Percentiles rank a stretch among this genome's conserved stretches.
Evolutionary conservation across 2,113 vertebrate genomes (phyloP).

Genomic region (Rhea pennata): DNA sequence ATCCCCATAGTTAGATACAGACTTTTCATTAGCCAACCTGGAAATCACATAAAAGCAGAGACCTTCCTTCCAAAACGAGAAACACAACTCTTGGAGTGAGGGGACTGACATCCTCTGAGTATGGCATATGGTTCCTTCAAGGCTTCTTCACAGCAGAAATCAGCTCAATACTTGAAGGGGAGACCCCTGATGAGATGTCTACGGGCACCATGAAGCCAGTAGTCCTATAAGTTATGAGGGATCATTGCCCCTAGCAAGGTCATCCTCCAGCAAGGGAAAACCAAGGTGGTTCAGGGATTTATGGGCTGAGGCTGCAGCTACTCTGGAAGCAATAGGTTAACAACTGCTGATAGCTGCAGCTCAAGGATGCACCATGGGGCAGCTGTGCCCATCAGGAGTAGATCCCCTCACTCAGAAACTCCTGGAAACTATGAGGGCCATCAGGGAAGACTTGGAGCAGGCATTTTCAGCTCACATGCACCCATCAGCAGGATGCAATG

Average conservation of each 20-base stretch:
- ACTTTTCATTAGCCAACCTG: not conserved
- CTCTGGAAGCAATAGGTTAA: not conserved
- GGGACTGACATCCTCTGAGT: not conserved
- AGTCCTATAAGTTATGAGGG: not conserved
- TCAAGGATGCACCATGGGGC: no score
- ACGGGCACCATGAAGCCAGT: not conserved
- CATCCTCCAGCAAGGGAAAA: not conserved
- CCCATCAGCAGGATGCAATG: not conserved
- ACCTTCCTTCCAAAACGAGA: not conserved
- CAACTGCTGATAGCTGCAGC: not conserved
- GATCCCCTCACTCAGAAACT: no score
- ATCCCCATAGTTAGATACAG: not conserved
- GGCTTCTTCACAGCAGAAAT: not conserved
- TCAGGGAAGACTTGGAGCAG: no score
- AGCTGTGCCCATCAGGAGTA: no score
- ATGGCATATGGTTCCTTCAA: not conserved
- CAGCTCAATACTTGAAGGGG: not conserved
- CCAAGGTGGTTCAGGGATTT: not conserved
- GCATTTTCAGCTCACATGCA: not conserved
- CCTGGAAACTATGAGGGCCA: no score
- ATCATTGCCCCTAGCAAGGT: rapidly evolving
- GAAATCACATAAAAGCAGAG: not conserved
- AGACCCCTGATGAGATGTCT: not conserved
- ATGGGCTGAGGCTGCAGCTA: not conserved
- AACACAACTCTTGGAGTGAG: not conserved